Evolutionary conservation across 2,797 vertebrate genomes (phyloP).

Genomic region (Artibeus jamaicensis): DNA sequence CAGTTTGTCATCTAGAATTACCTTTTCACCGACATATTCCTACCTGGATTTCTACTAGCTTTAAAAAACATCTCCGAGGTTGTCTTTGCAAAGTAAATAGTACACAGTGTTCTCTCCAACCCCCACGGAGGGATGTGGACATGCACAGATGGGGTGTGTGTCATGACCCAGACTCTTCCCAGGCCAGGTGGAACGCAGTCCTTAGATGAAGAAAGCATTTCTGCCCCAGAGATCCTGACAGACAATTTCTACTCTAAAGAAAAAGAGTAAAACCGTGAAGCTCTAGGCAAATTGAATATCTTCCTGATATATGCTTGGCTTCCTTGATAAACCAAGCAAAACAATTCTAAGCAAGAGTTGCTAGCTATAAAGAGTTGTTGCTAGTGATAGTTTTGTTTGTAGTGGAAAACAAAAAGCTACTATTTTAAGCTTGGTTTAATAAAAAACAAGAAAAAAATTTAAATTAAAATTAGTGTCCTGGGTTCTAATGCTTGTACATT

Average conservation of each 20-base stretch:
- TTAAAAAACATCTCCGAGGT: background rate
- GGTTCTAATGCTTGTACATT: background rate
- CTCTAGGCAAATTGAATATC: background rate
- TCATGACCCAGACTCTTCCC: background rate
- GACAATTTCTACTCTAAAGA: background rate
- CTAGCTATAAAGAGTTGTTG: background rate
- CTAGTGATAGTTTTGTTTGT: background rate
- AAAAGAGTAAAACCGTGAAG: background rate
- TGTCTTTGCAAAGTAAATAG: conserved; percentile 17
- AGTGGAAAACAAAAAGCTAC: conserved; percentile 12
- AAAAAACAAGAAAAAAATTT: background rate
- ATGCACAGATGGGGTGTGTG: background rate
- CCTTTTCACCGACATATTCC: background rate
- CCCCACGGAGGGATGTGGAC: background rate
- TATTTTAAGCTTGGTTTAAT: background rate
- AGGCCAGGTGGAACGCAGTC: background rate
- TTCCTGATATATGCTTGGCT: background rate
- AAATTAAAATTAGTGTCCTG: background rate
- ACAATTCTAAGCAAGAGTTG: background rate
- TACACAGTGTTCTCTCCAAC: background rate
- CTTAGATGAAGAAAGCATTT: background rate
- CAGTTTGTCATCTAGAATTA: background rate
- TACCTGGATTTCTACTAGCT: background rate
- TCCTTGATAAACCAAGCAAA: background rate
- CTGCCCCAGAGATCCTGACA: background rate